Evolutionary conservation across 1,140 invertebrate species (phyloP).

Genomic region (Lordiphosa collinella): DNA sequence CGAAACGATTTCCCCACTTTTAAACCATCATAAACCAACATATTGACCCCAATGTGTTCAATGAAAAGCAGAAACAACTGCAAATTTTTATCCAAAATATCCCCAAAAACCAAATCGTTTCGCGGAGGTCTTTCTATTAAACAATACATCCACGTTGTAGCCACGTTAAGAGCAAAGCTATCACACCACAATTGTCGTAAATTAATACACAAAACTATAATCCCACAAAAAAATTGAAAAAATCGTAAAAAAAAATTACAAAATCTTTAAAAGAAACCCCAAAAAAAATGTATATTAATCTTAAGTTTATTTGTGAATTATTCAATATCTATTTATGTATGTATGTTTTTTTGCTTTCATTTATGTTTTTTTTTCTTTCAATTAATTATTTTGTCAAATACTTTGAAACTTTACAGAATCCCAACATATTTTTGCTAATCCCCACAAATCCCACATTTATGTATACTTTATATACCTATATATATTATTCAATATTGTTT

Average conservation of each 20-base stretch:
- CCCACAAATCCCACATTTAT: slow-evolving; percentile 23
- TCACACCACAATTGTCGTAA: slow-evolving; percentile 44
- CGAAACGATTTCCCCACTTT: slow-evolving; percentile 39
- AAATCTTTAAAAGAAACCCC: slow-evolving; percentile 24
- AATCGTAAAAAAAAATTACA: slow-evolving; percentile 40
- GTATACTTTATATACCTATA: not conserved
- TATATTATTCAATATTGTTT: slow-evolving; percentile 37
- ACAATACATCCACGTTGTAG: slow-evolving; percentile 31
- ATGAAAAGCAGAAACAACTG: slow-evolving; percentile 15
- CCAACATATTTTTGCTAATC: slow-evolving; percentile 15
- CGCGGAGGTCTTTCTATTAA: slow-evolving; percentile 40
- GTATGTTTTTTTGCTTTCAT: slow-evolving; percentile 33
- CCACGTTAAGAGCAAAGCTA: slow-evolving; percentile 65
- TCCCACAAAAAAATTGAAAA: slow-evolving; percentile 35
- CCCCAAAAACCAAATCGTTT: slow-evolving; percentile 24
- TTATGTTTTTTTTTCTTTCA: slow-evolving; percentile 20
- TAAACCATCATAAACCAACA: slow-evolving; percentile 22
- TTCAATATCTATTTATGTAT: slow-evolving; percentile 51
- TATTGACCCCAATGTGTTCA: slow-evolving; percentile 68
- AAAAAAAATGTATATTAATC: slow-evolving; percentile 37
- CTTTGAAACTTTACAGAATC: slow-evolving; percentile 11
- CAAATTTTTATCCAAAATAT: slow-evolving; percentile 42
- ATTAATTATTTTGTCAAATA: slow-evolving; percentile 13
- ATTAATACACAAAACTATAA: slow-evolving; percentile 54
- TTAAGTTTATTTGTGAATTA: slow-evolving; percentile 62